A percentile compares a stretch with the other conserved stretches of the same genome.
Conservation (phyloP, 2,797 vertebrate species). For the Coregonus ussuriensis region DNA sequence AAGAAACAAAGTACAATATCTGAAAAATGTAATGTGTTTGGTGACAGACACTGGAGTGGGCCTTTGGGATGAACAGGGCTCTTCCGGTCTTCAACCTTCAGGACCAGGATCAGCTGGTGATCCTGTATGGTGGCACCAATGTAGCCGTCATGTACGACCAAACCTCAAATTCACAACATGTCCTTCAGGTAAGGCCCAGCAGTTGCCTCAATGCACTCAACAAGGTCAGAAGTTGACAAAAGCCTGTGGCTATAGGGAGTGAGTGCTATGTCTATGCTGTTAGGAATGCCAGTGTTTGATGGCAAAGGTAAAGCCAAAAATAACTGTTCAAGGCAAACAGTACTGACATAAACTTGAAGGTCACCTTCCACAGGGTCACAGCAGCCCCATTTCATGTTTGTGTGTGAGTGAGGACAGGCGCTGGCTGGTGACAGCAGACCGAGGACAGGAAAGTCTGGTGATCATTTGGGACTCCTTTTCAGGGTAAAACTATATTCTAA, state of each 20-base stretch:
- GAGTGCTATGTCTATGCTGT: not conserved
- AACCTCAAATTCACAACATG: slow-evolving; percentile 74
- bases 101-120: slow-evolving; percentile 74
- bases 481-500: slow-evolving; percentile 73
- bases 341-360: not conserved
- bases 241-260: not conserved
- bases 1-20: not conserved
- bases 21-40: slow-evolving; percentile 9
- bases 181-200: slow-evolving; percentile 80
- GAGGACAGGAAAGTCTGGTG: slow-evolving; percentile 71
- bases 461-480: slow-evolving; percentile 93
- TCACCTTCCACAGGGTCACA: slow-evolving; percentile 74
- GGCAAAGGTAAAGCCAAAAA: not conserved
- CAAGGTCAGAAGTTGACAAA: not conserved
- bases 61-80: slow-evolving; percentile 82
- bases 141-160: slow-evolving; percentile 82
- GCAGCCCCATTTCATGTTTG: slow-evolving; percentile 81
- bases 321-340: not conserved
- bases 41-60: slow-evolving; percentile 82
- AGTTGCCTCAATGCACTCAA: not conserved
- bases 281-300: no score
- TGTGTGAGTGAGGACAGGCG: slow-evolving; percentile 88
- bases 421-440: slow-evolving; percentile 84
- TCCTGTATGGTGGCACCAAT: slow-evolving; percentile 81
- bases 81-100: slow-evolving; percentile 83